Base-by-base conservation (phyloP, 2,888 invertebrate genomes). In the Cephus spinipes region DNA sequence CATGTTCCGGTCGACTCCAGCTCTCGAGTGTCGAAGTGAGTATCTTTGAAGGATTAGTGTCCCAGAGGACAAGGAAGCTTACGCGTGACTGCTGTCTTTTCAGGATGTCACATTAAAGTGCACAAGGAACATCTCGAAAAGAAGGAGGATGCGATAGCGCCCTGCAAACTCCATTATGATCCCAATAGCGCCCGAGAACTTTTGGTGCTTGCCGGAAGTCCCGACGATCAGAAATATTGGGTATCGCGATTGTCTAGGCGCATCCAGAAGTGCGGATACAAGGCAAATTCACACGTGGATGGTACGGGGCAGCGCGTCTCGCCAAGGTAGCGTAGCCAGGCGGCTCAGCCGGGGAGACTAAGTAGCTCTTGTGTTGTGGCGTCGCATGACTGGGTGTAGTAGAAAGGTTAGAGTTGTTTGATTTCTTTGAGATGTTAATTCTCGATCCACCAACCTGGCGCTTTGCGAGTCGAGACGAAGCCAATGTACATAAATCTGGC, bases 1-100 rank as follows among this genome's bases (percentile, higher is more conserved):
- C 92, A 96, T 99, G 96, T 97, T 99, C 92, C 96, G 98, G 89
- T 99, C 99, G 85, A 99, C 99, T 82, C 97, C 98, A 85, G 99
- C 99, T 81, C 94, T 98, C 89, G 99, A 99, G 93, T 99, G 99
- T 92, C 95, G 97, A 94, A 95, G 99, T 97, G 90, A 94, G 94
- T 93, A 78, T 80, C 6, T 6, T 40, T 9, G 40, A 6, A 40
- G 23, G 1, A 40, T 6, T 6, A 23, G 40, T 0, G 1, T 40
- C 40, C 40, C 4, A 23, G 40, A 40, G 40, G 23, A 40, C 40
- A 6, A 9, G 6, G 40, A 40, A 15, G 23, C 15, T 40, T 6
- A 23, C 6, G 40, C 15, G 1, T 9, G 15, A 23, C 23, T 40
- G 11, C 78, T 83, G 73, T 83, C 40, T 73, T 87, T 87, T 71